Conservation (phyloP, 2,888 invertebrate genomes). For the Andrena chrysosceles region DNA sequence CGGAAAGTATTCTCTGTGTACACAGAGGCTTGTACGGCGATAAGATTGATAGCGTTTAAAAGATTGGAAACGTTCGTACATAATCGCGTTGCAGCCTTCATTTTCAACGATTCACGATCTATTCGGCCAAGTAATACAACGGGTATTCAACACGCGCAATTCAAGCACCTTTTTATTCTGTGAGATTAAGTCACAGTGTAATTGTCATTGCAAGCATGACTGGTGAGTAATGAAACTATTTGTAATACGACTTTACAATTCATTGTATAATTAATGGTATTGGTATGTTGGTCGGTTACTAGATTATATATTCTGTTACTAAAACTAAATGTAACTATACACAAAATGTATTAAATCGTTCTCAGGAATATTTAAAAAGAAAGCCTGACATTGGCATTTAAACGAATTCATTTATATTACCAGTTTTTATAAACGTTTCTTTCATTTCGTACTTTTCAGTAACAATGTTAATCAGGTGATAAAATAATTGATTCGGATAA, state of each 20-base stretch:
- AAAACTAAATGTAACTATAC: too few species aligned
- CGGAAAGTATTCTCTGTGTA: neutral
- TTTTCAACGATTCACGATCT: neutral
- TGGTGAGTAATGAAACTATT: conserved; percentile 37
- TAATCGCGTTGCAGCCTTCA: neutral
- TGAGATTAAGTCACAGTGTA: neutral
- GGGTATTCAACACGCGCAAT: neutral
- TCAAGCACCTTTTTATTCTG: neutral
- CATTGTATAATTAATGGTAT: neutral
- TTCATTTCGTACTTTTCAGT: too few species aligned
- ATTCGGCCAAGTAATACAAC: neutral
- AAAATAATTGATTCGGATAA: too few species aligned
- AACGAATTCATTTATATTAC: too few species aligned
- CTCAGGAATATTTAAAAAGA: too few species aligned
- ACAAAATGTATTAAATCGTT: too few species aligned
- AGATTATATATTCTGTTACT: too few species aligned
- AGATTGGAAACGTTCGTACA: neutral
- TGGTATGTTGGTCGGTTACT: neutral
- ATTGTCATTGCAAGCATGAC: conserved; percentile 38
- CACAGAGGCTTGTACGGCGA: neutral
- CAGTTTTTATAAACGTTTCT: too few species aligned
- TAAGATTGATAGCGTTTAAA: neutral
- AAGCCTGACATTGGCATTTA: too few species aligned
- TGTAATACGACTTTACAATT: neutral
- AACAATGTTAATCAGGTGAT: too few species aligned